Percentiles rank a stretch among this genome's conserved stretches.
These are phyloP conservation scores for Thalassarche chlororhynchos DNA, from an alignment of 2,113 vertebrate genomes.

Conservation along the genomic window DNA sequence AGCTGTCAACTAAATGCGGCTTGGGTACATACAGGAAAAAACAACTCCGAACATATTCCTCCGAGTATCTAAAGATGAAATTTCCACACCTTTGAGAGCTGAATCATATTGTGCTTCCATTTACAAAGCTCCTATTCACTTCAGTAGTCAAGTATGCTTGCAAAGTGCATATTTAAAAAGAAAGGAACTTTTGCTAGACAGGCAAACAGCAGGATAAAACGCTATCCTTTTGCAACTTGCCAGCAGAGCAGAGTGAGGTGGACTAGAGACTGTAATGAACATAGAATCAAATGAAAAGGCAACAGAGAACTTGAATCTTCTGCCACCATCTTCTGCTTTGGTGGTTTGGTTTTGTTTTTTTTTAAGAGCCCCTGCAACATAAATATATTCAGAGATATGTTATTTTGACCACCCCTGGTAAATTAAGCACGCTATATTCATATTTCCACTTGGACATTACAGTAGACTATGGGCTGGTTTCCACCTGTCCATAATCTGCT, in stretches of 20 bases:
- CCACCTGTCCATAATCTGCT: neutral
- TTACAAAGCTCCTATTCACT: conserved; percentile 10
- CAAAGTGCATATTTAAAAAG: neutral
- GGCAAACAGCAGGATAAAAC: neutral
- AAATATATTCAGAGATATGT: neutral
- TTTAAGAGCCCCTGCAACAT: neutral
- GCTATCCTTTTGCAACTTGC: neutral
- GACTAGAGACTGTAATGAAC: neutral
- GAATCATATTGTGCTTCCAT: neutral
- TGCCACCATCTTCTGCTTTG: neutral
- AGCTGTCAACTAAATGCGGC: neutral
- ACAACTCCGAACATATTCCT: neutral
- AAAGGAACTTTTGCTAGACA: neutral
- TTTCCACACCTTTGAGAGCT: neutral
- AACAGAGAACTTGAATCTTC: neutral
- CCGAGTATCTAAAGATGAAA: neutral
- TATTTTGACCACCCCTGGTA: neutral
- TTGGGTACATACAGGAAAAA: conserved; percentile 8
- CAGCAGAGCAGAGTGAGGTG: neutral
- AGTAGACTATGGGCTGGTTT: neutral
- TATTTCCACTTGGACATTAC: neutral
- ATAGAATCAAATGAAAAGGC: neutral
- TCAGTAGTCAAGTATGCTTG: neutral
- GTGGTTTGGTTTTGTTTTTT: neutral
- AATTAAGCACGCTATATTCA: neutral